Base-by-base conservation (phyloP, 2,888 invertebrate species). In the Caenorhabditis virilis region DNA sequence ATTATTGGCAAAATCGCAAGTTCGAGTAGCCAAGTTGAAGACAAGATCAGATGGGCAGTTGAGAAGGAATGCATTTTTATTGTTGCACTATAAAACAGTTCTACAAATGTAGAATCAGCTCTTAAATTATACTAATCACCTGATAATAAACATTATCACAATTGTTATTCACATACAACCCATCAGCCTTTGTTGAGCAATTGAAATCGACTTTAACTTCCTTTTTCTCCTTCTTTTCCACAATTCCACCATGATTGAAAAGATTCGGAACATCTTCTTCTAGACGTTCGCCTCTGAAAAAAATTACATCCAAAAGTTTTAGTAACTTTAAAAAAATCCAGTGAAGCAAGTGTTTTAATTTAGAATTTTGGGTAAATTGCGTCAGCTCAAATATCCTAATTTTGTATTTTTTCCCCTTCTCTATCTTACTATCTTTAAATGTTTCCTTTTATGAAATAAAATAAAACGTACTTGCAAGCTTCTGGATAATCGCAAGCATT, bases 191-290 rank as follows among this genome's bases (percentile, higher is more conserved):
- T 13, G 18, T 43, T 1, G 53, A 15, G 38, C 74, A 74, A 33
- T 69, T 61, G 35, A 69, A 74, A 20, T 64, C 48, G 6, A 69
- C 46, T n/a, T 56, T 55, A n/a, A 39, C 23, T n/a, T 65, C 50
- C 6, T 22, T 38, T 33, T 55, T 42, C 16, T 41, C 49, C 13
- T 64, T 51, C 20, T 54, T 36, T 15, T 48, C 35, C 3, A 48
- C 42, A 11, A 50, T 42, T n/a, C 56, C 53, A 11, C 66, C 66
- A 26, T 66, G 66, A 13, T 61, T 50, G 50, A 57, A 43, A 9
- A 60, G 39, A 11, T 33, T 22, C 25, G 53, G 57, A n/a, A 60
- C 36, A 7, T 52, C 42, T 42, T 49, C 53, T 42, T 43, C 59
- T 13, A 39, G 41, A 2, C 56, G 33, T 42, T 50, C 39, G 6